Evolutionary conservation across 2,888 invertebrate genomes (phyloP), one percentile per base, ranked within the genome.

Genomic region (Idaea aversata): DNA sequence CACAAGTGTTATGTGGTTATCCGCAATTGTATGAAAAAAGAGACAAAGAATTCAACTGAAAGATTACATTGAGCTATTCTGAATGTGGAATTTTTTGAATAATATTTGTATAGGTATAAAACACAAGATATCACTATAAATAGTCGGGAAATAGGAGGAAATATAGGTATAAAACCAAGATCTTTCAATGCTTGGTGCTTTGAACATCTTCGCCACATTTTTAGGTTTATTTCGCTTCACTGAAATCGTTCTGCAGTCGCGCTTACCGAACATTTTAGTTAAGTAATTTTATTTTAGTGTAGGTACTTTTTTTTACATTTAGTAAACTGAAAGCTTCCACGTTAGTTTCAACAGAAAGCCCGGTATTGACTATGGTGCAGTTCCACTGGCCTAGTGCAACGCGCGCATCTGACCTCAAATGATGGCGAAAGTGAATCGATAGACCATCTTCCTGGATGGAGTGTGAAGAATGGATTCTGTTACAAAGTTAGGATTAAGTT

Each of bases 361-460:
- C 77, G 75, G 81, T 75, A 76, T 85, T 87, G 81, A 89, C 90
- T 90, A 88, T 86, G 79, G 78, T 80, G 85, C 85, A 85, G 82
- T 81, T 85, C 91, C 77, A 90, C 83, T 93, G 90, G 85, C 92
- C 92, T 83, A 92, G 75, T 91, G 88, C 87, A 90, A 89, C 90
- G 91, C 92, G 92, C 92, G 92, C 92, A 93, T 79, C 91, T 88
- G 92, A 88, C 92, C 92, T 79, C 87, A 75, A 77, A 70, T 73
- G 91, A 88, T 86, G 80, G 90, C 75, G 88, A 92, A 81, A 91
- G 92, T 91, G 85, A 88, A 92, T 92, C 92, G 87, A 93, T 93
- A 91, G 84, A 58, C 67, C 79, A 82, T 82, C 84, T 84, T 84
- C 86, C 85, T 84, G 78, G 79, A 76, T 84, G 83, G 79, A 85